Evolutionary conservation across 1,140 invertebrate genomes (phyloP).

Genomic region (Trichoplusia ni): DNA sequence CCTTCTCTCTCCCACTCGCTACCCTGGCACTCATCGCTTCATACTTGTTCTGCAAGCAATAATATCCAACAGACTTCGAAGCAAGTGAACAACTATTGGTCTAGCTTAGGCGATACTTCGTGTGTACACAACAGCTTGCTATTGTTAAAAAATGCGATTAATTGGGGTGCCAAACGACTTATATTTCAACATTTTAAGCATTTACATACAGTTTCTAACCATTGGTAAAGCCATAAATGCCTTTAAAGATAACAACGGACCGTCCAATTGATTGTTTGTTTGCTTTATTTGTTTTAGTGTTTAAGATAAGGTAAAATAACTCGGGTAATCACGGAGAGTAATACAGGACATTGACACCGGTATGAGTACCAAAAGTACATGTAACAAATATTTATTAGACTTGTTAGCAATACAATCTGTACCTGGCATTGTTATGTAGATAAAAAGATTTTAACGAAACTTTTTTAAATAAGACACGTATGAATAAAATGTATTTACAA

Average conservation of each 20-base stretch:
- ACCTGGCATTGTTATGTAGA: conserved; percentile 24
- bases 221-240: conserved; percentile 25
- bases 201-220: not conserved
- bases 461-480: not conserved
- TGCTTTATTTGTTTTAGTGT: conserved; percentile 21
- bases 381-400: conserved; percentile 1
- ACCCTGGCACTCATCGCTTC: conserved; percentile 59
- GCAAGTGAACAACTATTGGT: conserved; percentile 44
- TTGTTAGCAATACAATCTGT: conserved; percentile 19
- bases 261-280: conserved; percentile 27
- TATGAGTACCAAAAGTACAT: conserved; percentile 6
- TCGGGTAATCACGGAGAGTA: conserved; percentile 4
- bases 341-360: not conserved
- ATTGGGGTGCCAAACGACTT: conserved; percentile 13
- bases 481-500: not conserved
- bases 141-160: not conserved
- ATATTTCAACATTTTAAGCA: not conserved
- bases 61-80: conserved; percentile 39
- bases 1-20: conserved; percentile 69
- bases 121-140: conserved; percentile 18
- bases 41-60: conserved; percentile 66
- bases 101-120: conserved; percentile 30
- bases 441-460: not conserved
- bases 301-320: conserved; percentile 6
- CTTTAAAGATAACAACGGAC: conserved; percentile 12